Percentiles rank a stretch among this genome's conserved stretches.
These are phyloP conservation scores for Enteromius anoplus DNA, from an alignment of 2,797 vertebrate genomes.

Conservation along the genomic window DNA sequence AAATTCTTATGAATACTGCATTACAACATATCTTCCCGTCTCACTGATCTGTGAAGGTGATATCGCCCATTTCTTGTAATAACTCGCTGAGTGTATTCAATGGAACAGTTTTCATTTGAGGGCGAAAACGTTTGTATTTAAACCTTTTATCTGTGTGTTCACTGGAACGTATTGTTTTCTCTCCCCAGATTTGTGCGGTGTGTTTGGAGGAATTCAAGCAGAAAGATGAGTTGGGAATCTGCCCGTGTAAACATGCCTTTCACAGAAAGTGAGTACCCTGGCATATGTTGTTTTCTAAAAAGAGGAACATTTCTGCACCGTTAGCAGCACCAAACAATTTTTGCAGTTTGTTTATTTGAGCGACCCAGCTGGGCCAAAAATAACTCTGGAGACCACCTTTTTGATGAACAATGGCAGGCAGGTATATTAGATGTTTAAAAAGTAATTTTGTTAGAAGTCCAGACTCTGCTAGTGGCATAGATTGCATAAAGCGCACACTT, in stretches of 20 bases:
- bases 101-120: neutral
- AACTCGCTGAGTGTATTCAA: neutral
- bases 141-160: neutral
- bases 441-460: neutral
- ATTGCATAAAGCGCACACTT: neutral
- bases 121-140: neutral
- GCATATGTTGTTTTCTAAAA: slow-evolving; percentile 8
- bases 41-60: neutral
- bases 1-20: neutral
- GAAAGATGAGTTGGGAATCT: slow-evolving; percentile 98
- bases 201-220: slow-evolving; percentile 99
- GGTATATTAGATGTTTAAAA: neutral
- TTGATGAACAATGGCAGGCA: neutral
- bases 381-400: neutral
- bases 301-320: neutral
- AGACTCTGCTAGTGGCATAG: neutral
- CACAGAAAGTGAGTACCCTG: slow-evolving; percentile 93
- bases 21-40: neutral
- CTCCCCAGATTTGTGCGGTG: slow-evolving; percentile 91
- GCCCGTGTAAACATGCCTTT: slow-evolving; percentile 99
- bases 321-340: neutral
- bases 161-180: slow-evolving; percentile 23
- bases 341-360: slow-evolving; percentile 8
- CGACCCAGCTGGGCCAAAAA: neutral
- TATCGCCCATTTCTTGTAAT: neutral